phyloP scores from a whole-genome alignment of 2,888 invertebrate genomes.

The Eutolmus rufibarbis region DNA sequence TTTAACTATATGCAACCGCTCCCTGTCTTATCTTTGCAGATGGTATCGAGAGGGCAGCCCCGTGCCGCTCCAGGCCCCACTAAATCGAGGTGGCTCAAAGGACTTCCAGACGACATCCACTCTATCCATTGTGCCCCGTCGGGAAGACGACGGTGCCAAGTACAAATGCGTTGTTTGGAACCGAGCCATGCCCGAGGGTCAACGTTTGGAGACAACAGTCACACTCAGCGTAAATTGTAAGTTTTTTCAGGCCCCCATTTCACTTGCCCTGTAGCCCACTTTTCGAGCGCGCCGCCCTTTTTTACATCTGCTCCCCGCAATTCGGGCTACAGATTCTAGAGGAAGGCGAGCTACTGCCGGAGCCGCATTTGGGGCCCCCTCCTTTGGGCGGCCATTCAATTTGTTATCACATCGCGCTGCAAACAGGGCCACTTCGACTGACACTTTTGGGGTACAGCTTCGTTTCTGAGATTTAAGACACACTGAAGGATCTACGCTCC shows the following conservation, averaged over 20 bases:
- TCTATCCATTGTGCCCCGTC: slow-evolving; percentile 76
- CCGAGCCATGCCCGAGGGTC: slow-evolving; percentile 83
- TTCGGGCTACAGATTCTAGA: neutral
- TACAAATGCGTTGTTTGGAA: slow-evolving; percentile 90
- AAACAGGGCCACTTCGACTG: slow-evolving; percentile 4
- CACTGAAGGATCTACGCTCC: neutral
- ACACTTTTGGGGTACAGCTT: slow-evolving; percentile 3
- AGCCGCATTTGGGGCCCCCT: neutral
- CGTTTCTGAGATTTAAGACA: neutral
- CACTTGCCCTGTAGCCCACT: neutral
- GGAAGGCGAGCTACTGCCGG: neutral
- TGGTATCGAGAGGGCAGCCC: slow-evolving; percentile 83
- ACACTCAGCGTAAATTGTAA: slow-evolving; percentile 89
- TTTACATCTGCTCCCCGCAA: slow-evolving; percentile 19
- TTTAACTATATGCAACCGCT: slow-evolving; percentile 6
- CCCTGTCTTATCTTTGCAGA: slow-evolving; percentile 59
- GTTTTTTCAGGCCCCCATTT: slow-evolving; percentile 54
- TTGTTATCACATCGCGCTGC: slow-evolving; percentile 26
- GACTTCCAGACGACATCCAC: slow-evolving; percentile 79
- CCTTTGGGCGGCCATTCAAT: slow-evolving; percentile 28
- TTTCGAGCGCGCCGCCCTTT: neutral
- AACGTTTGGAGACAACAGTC: slow-evolving; percentile 80
- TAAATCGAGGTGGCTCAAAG: slow-evolving; percentile 75
- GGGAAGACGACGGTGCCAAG: slow-evolving; percentile 83
- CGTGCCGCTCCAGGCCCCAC: slow-evolving; percentile 74